Percentiles rank a stretch among this genome's conserved stretches.
phyloP scores from a whole-genome alignment of 2,113 vertebrate species.

The Pachyramphus minor region DNA sequence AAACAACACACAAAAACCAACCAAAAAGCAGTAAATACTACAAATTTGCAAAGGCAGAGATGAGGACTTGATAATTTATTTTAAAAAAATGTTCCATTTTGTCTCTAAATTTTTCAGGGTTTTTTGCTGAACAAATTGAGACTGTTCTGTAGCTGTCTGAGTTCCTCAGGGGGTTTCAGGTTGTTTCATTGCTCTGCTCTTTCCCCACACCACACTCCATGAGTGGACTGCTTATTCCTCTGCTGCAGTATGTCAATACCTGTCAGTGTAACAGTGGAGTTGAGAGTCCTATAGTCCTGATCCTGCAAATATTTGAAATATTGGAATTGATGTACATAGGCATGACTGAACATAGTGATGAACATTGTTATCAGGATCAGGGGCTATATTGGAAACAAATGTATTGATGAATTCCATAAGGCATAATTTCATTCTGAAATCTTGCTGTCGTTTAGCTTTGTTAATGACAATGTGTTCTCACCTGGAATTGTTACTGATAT shows the following conservation, averaged over 20 bases:
- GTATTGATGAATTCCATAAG: neutral
- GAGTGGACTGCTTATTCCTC: neutral
- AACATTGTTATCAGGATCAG: neutral
- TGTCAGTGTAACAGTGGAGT: neutral
- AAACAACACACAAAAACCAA: no score
- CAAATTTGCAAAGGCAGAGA: neutral
- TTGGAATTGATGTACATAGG: neutral
- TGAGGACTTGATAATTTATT: neutral
- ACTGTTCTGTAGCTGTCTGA: neutral
- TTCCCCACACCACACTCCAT: rapidly evolving
- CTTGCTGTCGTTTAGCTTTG: neutral
- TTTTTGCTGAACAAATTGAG: neutral
- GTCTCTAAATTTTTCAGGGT: neutral
- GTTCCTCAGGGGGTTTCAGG: neutral
- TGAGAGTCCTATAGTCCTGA: neutral
- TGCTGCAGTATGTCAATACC: neutral
- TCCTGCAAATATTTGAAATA: neutral
- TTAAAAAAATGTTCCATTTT: neutral
- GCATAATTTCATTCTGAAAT: neutral
- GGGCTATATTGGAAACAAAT: neutral
- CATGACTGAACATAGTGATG: neutral
- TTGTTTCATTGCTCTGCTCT: neutral
- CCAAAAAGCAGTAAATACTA: neutral
- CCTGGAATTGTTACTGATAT: neutral
- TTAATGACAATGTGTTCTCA: neutral